Conservation (phyloP, 2,888 invertebrate species). For the Fragum whitleyi region DNA sequence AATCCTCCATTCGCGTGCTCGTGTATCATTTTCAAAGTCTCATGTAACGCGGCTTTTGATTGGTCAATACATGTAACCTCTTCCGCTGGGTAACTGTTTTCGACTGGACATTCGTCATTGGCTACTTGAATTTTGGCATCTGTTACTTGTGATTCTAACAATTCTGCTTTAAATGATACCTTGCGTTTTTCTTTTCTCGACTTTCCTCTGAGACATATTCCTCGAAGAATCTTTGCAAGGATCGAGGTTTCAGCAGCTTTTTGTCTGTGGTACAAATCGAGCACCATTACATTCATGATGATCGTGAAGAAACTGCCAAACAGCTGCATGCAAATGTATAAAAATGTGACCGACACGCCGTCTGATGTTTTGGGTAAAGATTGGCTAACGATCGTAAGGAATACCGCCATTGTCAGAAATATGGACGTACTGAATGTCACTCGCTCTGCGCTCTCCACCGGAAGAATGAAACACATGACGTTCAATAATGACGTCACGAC, state of each 20-base stretch:
- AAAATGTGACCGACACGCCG: conserved; percentile 47
- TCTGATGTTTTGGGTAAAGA: conserved; percentile 58
- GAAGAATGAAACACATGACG: conserved; percentile 33
- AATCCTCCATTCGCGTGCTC: neutral
- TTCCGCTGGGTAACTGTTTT: neutral
- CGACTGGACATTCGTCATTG: neutral
- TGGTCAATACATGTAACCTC: neutral
- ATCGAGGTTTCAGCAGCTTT: neutral
- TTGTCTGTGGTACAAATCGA: conserved; percentile 11
- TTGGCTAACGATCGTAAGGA: conserved; percentile 54
- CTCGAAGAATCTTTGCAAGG: neutral
- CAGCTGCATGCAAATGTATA: conserved; percentile 53
- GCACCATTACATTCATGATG: conserved; percentile 30
- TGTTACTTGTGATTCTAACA: neutral
- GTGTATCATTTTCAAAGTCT: conserved; percentile 12
- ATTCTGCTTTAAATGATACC: neutral
- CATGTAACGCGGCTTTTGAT: neutral
- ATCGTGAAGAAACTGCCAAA: conserved; percentile 53
- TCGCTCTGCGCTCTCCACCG: conserved; percentile 36
- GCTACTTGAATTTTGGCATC: neutral
- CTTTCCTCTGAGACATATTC: neutral
- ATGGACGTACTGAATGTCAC: conserved; percentile 39
- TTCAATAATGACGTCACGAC: conserved; percentile 32
- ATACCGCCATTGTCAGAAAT: conserved; percentile 61
- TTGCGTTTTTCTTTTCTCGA: neutral